phyloP scores from a whole-genome alignment of 2,888 invertebrate genomes.

The Crepidodera aurea region DNA sequence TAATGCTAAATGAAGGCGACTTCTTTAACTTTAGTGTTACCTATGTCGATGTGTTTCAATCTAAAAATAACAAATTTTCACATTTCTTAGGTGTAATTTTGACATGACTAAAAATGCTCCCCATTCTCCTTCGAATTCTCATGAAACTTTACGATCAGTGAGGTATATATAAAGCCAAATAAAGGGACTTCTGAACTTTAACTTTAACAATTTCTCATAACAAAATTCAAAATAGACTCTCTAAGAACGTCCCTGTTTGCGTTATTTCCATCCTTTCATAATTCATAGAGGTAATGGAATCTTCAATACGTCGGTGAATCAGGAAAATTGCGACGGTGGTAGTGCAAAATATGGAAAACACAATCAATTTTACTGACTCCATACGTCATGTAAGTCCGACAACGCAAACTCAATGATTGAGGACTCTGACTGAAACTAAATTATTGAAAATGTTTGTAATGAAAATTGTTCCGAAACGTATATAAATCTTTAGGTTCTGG shows the following conservation, averaged over 20 bases:
- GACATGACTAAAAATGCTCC: too few species aligned
- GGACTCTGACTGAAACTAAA: background rate
- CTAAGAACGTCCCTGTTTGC: background rate
- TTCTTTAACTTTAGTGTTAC: too few species aligned
- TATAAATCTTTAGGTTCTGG: too few species aligned
- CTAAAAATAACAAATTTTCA: too few species aligned
- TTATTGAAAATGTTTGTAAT: constrained; percentile 11
- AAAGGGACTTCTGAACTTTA: too few species aligned
- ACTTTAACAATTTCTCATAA: too few species aligned
- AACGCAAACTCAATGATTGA: constrained; percentile 1
- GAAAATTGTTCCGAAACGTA: constrained; percentile 7
- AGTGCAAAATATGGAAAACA: background rate
- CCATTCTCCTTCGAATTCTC: too few species aligned
- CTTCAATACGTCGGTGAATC: background rate
- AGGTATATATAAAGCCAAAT: too few species aligned
- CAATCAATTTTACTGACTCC: constrained; percentile 7
- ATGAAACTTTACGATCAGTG: too few species aligned
- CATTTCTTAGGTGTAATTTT: too few species aligned
- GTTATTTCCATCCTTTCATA: background rate
- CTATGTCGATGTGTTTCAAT: too few species aligned
- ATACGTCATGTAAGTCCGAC: background rate
- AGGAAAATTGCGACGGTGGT: background rate
- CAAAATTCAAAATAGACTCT: background rate
- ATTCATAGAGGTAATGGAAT: background rate
- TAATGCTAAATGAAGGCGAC: too few species aligned